Conservation (phyloP, 2,888 invertebrate species). For the Lacanobia oleracea region DNA sequence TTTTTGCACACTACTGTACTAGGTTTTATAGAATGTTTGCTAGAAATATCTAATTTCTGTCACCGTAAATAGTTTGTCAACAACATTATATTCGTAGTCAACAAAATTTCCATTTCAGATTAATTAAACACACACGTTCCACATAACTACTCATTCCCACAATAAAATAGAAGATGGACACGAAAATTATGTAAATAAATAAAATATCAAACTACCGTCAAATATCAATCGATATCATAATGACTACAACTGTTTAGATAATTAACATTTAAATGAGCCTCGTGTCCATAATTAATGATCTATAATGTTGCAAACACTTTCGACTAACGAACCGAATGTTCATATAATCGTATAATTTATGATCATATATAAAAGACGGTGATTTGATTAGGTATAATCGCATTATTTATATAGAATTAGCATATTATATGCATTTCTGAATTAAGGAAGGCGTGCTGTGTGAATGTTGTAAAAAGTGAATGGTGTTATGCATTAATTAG, state of each 20-base stretch:
- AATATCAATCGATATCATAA: conserved; percentile 52
- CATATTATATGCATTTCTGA: conserved; percentile 45
- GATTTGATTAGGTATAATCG: conserved; percentile 55
- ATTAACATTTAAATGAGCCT: conserved; percentile 57
- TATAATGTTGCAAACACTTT: conserved; percentile 49
- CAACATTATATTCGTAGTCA: background rate
- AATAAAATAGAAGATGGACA: conserved; percentile 44
- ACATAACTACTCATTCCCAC: conserved; percentile 43
- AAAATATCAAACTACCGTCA: conserved; percentile 32
- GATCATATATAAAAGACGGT: conserved; percentile 29
- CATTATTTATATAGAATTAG: conserved; percentile 46
- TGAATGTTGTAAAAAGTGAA: conserved; percentile 22
- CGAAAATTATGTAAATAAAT: conserved; percentile 57
- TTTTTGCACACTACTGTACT: too few species aligned
- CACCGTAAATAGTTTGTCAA: background rate
- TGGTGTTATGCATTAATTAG: background rate
- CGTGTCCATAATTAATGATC: conserved; percentile 42
- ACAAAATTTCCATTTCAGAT: conserved; percentile 6
- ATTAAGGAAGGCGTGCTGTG: conserved; percentile 33
- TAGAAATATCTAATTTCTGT: background rate
- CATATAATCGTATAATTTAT: conserved; percentile 55
- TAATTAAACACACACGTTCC: conserved; percentile 26
- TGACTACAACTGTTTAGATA: conserved; percentile 48
- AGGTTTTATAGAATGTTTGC: background rate
- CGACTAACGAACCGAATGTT: conserved; percentile 46